A percentile compares a stretch with the other conserved stretches of the same genome.
These are phyloP conservation scores for Acipenser transmontanus DNA, from an alignment of 2,797 vertebrate genomes.

Conservation along the genomic window DNA sequence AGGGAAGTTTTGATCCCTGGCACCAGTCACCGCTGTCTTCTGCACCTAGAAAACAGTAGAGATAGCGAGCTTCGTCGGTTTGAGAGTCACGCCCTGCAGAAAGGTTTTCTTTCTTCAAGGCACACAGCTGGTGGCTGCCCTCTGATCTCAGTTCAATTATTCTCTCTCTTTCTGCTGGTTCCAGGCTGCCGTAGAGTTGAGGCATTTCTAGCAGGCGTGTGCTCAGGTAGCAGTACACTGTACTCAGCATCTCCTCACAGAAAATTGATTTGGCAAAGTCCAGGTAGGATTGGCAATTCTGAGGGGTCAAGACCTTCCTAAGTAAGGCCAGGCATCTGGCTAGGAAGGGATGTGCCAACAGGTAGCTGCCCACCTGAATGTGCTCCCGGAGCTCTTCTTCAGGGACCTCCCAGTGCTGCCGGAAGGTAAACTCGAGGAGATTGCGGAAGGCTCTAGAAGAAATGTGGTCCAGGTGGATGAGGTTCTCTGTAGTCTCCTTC, in stretches of 20 bases:
- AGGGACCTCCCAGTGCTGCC: slow-evolving; percentile 39
- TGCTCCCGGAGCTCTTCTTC: slow-evolving; percentile 43
- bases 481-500: slow-evolving; percentile 54
- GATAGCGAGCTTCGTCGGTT: slow-evolving; percentile 36
- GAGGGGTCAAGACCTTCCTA: slow-evolving; percentile 39
- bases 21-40: slow-evolving; percentile 46
- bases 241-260: slow-evolving; percentile 51
- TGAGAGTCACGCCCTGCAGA: slow-evolving; percentile 40
- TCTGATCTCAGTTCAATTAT: slow-evolving; percentile 41
- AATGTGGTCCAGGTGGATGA: slow-evolving; percentile 53
- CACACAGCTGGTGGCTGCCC: slow-evolving; percentile 46
- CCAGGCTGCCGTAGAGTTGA: slow-evolving; percentile 40
- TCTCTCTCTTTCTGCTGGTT: slow-evolving; percentile 32
- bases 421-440: slow-evolving; percentile 61
- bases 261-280: slow-evolving; percentile 51
- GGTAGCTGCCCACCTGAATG: slow-evolving; percentile 60
- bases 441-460: slow-evolving; percentile 51
- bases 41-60: slow-evolving; percentile 46
- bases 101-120: slow-evolving; percentile 65
- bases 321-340: slow-evolving; percentile 47
- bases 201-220: slow-evolving; percentile 58
- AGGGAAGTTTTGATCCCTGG: slow-evolving; percentile 52
- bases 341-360: slow-evolving; percentile 54
- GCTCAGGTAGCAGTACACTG: slow-evolving; percentile 55
- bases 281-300: slow-evolving; percentile 53